phyloP scores from a whole-genome alignment of 2,113 vertebrate species.

The Oryzias celebensis region DNA sequence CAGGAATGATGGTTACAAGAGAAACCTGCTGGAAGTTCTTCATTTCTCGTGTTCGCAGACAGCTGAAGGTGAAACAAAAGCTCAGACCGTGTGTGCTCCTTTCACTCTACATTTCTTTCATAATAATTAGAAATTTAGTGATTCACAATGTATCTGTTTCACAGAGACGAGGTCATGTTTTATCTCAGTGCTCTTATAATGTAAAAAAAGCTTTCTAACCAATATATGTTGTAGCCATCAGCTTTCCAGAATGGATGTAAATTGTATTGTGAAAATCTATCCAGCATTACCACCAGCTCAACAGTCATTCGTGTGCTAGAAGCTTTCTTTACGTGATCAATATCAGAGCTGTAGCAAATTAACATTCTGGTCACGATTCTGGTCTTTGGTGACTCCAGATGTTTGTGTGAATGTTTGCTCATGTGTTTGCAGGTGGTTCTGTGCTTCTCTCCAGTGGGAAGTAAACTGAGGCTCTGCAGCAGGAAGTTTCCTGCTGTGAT shows the following conservation, averaged over 20 bases:
- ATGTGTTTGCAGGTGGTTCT: conserved; percentile 80
- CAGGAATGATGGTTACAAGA: conserved; percentile 84
- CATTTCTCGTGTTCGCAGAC: conserved; percentile 84
- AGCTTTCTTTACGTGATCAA: neutral
- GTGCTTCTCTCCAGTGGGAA: conserved; percentile 91
- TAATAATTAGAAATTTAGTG: conserved; percentile 64
- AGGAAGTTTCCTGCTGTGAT: conserved; percentile 90
- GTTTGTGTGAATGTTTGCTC: conserved; percentile 16
- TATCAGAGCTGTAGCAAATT: neutral
- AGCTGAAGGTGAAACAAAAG: conserved; percentile 79
- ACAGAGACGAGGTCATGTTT: conserved; percentile 13
- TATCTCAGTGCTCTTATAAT: conserved; percentile 40
- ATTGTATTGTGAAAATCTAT: conserved; percentile 21
- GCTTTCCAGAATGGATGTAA: too few species aligned
- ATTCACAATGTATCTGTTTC: conserved; percentile 34
- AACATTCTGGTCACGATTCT: conserved; percentile 5
- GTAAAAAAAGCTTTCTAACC: conserved; percentile 17
- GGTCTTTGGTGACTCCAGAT: conserved; percentile 4
- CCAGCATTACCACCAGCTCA: conserved; percentile 27
- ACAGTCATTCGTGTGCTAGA: neutral
- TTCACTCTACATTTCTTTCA: conserved; percentile 16
- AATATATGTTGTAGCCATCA: conserved; percentile 25
- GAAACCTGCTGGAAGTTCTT: conserved; percentile 97
- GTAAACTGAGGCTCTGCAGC: conserved; percentile 82
- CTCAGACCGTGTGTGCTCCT: conserved; percentile 4